These are phyloP conservation scores for Drosophila lacertosa DNA, from an alignment of 1,140 invertebrate species.

Conservation along the genomic window DNA sequence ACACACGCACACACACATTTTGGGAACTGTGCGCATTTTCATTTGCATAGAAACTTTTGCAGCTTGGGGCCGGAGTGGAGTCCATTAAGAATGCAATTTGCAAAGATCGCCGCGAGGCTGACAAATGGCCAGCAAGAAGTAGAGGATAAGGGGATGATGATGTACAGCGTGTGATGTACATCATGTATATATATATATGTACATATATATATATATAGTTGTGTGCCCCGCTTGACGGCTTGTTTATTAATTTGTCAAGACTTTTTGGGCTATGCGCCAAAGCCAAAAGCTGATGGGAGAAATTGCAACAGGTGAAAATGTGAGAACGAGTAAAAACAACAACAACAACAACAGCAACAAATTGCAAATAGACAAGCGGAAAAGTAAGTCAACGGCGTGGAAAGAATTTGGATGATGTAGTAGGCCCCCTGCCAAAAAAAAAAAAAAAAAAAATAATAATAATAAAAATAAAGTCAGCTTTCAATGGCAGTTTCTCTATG, in stretches of 20 bases:
- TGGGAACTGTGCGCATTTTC: slow-evolving; percentile 49
- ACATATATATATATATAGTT: slow-evolving; percentile 30
- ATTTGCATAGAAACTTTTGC: slow-evolving; percentile 53
- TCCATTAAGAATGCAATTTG: slow-evolving; percentile 75
- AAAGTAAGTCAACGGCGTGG: slow-evolving; percentile 55
- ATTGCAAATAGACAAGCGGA: slow-evolving; percentile 14
- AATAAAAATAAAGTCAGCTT: no score
- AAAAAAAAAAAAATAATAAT: no score
- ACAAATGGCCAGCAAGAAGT: slow-evolving; percentile 26
- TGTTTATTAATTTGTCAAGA: slow-evolving; percentile 77
- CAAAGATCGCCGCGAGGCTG: slow-evolving; percentile 48
- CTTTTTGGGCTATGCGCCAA: slow-evolving; percentile 53
- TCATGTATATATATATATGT: slow-evolving; percentile 19
- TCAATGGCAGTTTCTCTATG: slow-evolving; percentile 32
- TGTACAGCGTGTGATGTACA: background rate
- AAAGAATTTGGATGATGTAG: slow-evolving; percentile 32
- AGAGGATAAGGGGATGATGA: background rate
- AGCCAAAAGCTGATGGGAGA: slow-evolving; percentile 63
- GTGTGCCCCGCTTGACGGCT: slow-evolving; percentile 57
- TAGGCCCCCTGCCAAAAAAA: slow-evolving; percentile 8
- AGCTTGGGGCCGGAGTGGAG: slow-evolving; percentile 28
- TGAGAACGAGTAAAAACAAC: slow-evolving; percentile 38
- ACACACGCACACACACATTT: background rate
- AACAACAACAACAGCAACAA: slow-evolving; percentile 13
- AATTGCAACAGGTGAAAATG: slow-evolving; percentile 67